These are phyloP conservation scores for Amblyopsis hoosieri DNA, from an alignment of 2,797 vertebrate genomes.

Conservation along the genomic window DNA sequence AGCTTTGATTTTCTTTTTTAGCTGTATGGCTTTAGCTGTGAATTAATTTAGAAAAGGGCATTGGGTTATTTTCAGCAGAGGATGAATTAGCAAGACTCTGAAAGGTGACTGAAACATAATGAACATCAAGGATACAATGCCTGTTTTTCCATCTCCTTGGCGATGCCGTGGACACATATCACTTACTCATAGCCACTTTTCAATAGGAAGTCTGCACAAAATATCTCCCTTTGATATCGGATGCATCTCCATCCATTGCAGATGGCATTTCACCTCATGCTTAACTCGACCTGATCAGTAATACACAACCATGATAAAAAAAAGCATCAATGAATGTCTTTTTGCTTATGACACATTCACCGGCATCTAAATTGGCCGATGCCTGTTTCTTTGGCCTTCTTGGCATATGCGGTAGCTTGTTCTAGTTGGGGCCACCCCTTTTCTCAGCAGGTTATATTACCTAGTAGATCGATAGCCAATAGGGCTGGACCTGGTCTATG, in stretches of 20 bases:
- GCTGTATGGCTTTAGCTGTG: slow-evolving; percentile 12
- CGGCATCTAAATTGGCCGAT: slow-evolving; percentile 27
- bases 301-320: slow-evolving; percentile 28
- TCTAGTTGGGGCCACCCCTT: slow-evolving; percentile 26
- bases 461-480: slow-evolving; percentile 65
- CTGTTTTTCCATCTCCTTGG: slow-evolving; percentile 25
- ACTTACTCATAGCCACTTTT: slow-evolving; percentile 44
- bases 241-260: slow-evolving; percentile 37
- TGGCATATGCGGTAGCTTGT: background rate
- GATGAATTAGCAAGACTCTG: slow-evolving; percentile 35
- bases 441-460: slow-evolving; percentile 28
- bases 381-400: slow-evolving; percentile 6
- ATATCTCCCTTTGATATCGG: slow-evolving; percentile 56
- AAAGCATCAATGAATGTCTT: slow-evolving; percentile 59
- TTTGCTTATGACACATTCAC: slow-evolving; percentile 56
- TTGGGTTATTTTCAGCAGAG: slow-evolving; percentile 25
- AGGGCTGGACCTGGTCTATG: slow-evolving; percentile 43
- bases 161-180: slow-evolving; percentile 33
- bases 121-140: slow-evolving; percentile 40
- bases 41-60: slow-evolving; percentile 35
- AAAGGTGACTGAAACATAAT: slow-evolving; percentile 37
- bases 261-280: slow-evolving; percentile 34
- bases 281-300: slow-evolving; percentile 43
- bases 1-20: slow-evolving; percentile 16
- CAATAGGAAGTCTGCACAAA: slow-evolving; percentile 48